Conservation (phyloP, 2,113 vertebrate species). For the Petaurus breviceps region DNA sequence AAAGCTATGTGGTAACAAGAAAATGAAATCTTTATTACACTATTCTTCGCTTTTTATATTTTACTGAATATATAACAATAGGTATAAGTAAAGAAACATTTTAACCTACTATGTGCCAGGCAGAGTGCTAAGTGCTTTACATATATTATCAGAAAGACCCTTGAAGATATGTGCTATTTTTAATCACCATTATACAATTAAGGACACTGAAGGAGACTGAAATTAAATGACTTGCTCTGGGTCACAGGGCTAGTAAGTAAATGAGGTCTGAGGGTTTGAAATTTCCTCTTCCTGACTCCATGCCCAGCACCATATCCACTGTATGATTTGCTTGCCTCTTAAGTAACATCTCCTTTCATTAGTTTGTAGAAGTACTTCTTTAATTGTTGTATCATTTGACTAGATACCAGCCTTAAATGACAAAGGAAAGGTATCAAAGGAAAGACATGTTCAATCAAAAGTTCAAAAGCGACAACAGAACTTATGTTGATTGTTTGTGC, state of each 20-base stretch:
- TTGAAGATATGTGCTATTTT: neutral
- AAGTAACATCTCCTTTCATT: neutral
- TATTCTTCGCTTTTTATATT: neutral
- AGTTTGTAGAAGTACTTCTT: neutral
- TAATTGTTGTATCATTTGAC: neutral
- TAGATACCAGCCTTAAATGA: neutral
- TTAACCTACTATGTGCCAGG: neutral
- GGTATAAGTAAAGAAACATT: neutral
- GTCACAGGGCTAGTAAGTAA: neutral
- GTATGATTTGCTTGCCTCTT: neutral
- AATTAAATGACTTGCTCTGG: neutral
- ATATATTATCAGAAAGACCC: neutral
- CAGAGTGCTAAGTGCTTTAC: neutral
- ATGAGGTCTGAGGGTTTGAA: neutral
- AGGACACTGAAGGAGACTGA: neutral
- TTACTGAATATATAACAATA: neutral
- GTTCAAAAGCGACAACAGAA: neutral
- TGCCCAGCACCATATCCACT: neutral
- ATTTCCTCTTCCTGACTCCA: neutral
- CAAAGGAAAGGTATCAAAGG: neutral
- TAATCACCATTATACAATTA: neutral
- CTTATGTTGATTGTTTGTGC: neutral
- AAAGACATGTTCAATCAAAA: conserved; percentile 10
- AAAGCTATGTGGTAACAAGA: neutral
- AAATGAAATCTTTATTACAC: neutral